Percentiles rank a stretch among this genome's conserved stretches.
These are phyloP conservation scores for Mirza zaza DNA, from an alignment of 2,113 vertebrate genomes.

Conservation along the genomic window DNA sequence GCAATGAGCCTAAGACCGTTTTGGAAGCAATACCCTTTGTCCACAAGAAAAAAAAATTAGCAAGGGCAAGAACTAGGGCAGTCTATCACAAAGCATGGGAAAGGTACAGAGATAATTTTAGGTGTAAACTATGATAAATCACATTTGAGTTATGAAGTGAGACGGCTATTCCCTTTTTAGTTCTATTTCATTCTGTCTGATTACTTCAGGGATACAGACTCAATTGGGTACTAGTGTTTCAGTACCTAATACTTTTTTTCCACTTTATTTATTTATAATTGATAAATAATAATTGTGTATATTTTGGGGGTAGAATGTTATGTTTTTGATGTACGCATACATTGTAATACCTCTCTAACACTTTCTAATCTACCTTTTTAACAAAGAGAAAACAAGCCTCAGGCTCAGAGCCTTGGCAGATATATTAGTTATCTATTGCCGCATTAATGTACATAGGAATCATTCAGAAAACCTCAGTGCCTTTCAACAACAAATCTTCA, in stretches of 20 bases:
- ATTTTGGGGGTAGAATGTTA: neutral
- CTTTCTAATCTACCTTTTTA: neutral
- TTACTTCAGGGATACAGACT: conserved; percentile 17
- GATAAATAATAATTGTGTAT: neutral
- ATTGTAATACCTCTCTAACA: neutral
- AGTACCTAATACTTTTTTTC: neutral
- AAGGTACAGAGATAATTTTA: neutral
- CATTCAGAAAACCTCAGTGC: neutral
- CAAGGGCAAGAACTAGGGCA: neutral
- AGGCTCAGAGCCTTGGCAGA: neutral
- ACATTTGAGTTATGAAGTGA: neutral
- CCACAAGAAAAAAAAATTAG: neutral
- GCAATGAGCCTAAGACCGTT: neutral
- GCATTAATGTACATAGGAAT: neutral
- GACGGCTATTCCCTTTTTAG: neutral
- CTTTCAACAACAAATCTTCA: neutral
- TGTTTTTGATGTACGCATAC: neutral
- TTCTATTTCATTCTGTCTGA: neutral
- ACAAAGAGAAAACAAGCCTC: neutral
- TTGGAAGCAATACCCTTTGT: neutral
- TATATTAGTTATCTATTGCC: neutral
- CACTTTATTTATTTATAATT: neutral
- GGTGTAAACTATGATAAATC: neutral
- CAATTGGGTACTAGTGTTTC: neutral
- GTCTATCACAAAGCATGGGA: neutral